Percentiles rank a stretch among this genome's conserved stretches.
phyloP scores from a whole-genome alignment of 2,797 vertebrate genomes.

The Clarias laeviceps region DNA sequence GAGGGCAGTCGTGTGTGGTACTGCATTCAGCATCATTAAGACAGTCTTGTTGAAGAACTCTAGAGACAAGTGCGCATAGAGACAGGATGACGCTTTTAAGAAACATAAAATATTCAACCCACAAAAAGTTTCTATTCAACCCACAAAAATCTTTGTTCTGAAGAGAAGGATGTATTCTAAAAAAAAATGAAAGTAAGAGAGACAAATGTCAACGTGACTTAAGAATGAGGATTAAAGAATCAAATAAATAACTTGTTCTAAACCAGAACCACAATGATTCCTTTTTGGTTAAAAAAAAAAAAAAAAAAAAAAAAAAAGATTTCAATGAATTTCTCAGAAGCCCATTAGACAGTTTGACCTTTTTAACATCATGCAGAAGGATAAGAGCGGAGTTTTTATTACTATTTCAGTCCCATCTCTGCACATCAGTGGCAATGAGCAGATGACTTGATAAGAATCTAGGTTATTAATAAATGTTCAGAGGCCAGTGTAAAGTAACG shows the following conservation, averaged over 20 bases:
- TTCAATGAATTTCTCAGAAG: constrained; percentile 34
- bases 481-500: constrained; percentile 27
- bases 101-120: background rate
- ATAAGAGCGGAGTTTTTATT: constrained; percentile 21
- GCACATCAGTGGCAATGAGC: constrained; percentile 29
- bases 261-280: constrained; percentile 7
- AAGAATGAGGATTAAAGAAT: constrained; percentile 11
- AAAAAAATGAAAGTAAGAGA: background rate
- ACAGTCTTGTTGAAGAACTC: constrained; percentile 34
- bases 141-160: background rate
- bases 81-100: constrained; percentile 12
- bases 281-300: constrained; percentile 18
- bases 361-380: constrained; percentile 28
- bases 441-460: constrained; percentile 28
- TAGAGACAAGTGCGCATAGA: constrained; percentile 37
- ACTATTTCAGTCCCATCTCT: constrained; percentile 25
- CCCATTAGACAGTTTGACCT: constrained; percentile 28
- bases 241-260: constrained; percentile 17
- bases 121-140: background rate
- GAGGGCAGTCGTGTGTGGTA: constrained; percentile 47
- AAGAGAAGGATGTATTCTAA: background rate
- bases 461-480: constrained; percentile 42
- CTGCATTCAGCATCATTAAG: constrained; percentile 50
- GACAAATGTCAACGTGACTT: constrained; percentile 15
- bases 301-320: constrained; percentile 9